Base-by-base conservation (phyloP, 2,113 vertebrate genomes). In the Hylia prasina region DNA sequence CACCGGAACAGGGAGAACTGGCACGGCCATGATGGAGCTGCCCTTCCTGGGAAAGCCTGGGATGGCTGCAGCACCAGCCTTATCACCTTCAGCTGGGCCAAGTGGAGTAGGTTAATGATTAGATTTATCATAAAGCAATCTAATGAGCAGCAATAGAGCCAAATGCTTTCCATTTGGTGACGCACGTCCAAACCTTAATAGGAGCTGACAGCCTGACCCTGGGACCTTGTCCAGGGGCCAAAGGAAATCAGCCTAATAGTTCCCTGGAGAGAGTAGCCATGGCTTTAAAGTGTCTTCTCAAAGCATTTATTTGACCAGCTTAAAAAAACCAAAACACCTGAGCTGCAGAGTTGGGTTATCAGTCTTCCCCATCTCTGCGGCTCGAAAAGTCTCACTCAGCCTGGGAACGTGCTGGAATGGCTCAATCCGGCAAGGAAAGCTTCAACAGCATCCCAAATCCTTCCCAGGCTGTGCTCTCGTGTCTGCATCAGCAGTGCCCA, bases 151-250 rank as follows among this genome's bases (percentile, higher is more conserved):
- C 64, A 70, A 14, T 39, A 71, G 6, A 66, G 56, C 71, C 76
- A 57, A 90, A 68, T 10, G 13, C 77, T 94, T 71, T 50, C 76
- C 44, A 18, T 56, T 80, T 50, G 1, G 39, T 81, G 83, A 92
- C 5, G 5, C 89, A 56, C 33, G 3, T 81, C 94, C 81, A 66
- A 56, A 64, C 48, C 65, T 78, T 87, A 71, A 89, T 82, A 44
- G 93, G 53, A 87, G 65, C 77, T 93, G 91, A 76, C 83, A 91
- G 77, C 60, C 65, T 94, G 94, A 84, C 91, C 95, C 86, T 21
- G 37, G 77, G 51, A 92, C 72, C 0, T 0, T 56, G 58, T 69
- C 91, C 57, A 72, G 77, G 73, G 77, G 73, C 87, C 89, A 72
- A 89, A 90, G 68, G 83, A 69, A 94, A 95, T 79, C 77, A 91